These are phyloP conservation scores for Alligator sinensis DNA, from an alignment of 2,113 vertebrate species.

Conservation along the genomic window DNA sequence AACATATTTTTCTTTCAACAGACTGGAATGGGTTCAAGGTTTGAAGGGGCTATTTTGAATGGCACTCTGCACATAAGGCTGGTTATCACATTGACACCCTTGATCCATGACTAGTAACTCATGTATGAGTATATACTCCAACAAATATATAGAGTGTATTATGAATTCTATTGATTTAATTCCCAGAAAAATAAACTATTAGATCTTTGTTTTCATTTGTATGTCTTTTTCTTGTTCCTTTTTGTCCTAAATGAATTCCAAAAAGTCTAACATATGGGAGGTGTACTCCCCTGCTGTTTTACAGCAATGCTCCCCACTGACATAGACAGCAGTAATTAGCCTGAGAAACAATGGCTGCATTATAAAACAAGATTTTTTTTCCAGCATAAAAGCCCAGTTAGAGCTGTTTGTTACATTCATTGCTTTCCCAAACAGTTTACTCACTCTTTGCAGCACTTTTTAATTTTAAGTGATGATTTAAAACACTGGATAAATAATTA, in stretches of 20 bases:
- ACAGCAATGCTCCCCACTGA: conserved; percentile 29
- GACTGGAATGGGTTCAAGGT: conserved; percentile 8
- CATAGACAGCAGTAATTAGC: conserved; percentile 57
- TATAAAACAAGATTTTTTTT: conserved; percentile 4
- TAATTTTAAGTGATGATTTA: conserved; percentile 30
- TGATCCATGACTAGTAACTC: background rate
- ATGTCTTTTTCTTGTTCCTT: background rate
- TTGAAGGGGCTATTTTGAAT: conserved; percentile 16
- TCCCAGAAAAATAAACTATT: conserved; percentile 60
- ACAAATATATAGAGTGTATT: background rate
- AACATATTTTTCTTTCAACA: conserved; percentile 9
- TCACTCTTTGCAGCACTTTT: background rate
- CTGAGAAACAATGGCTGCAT: conserved; percentile 55
- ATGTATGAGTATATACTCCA: background rate
- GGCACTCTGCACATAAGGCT: conserved; percentile 16
- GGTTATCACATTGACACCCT: conserved; percentile 48
- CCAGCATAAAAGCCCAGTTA: background rate
- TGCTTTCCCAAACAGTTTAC: background rate
- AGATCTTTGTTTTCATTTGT: conserved; percentile 39
- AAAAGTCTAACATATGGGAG: background rate
- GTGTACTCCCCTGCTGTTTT: conserved; percentile 46
- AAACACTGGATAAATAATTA: background rate
- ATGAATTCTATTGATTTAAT: conserved; percentile 5
- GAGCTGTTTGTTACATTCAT: background rate
- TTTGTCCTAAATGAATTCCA: background rate